Percentiles rank a stretch among this genome's conserved stretches.
Evolutionary conservation across 2,888 invertebrate species (phyloP).

Genomic region (Papilio elwesi): DNA sequence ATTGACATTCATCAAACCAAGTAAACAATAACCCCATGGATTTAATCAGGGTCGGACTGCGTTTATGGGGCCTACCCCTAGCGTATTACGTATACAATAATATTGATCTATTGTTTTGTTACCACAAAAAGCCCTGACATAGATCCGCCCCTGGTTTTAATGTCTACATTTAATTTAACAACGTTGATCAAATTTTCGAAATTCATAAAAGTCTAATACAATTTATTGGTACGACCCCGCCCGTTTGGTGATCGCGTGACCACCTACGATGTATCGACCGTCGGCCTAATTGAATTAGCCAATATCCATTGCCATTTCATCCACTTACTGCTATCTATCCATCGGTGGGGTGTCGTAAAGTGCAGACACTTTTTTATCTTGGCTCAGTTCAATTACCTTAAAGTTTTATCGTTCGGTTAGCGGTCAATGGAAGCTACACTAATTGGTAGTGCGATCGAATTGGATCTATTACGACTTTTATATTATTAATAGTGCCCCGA

Average conservation of each 20-base stretch:
- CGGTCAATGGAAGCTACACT: slow-evolving; percentile 43
- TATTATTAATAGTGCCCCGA: too few species aligned
- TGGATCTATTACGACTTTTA: slow-evolving; percentile 36
- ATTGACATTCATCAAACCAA: too few species aligned
- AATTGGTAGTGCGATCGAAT: slow-evolving; percentile 46
- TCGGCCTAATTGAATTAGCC: slow-evolving; percentile 73
- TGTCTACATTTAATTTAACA: too few species aligned
- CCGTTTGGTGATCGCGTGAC: slow-evolving; percentile 59
- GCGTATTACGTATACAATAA: too few species aligned
- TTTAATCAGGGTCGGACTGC: too few species aligned
- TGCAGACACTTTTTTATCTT: slow-evolving; percentile 50
- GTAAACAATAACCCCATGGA: too few species aligned
- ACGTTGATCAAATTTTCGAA: background rate
- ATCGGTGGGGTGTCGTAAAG: slow-evolving; percentile 47
- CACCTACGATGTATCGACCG: slow-evolving; percentile 46
- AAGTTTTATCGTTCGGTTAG: slow-evolving; percentile 44
- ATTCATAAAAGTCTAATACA: background rate
- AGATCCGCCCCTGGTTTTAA: too few species aligned
- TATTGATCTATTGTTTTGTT: too few species aligned
- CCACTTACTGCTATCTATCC: slow-evolving; percentile 65
- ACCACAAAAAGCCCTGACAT: too few species aligned
- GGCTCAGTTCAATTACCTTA: slow-evolving; percentile 46
- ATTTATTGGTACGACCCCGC: slow-evolving; percentile 12
- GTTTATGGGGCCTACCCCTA: too few species aligned
- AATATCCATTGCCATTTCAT: slow-evolving; percentile 65